Evolutionary conservation across 2,888 invertebrate species (phyloP), one percentile per base, ranked within the genome.

Genomic region (Drosophila buzzatii): DNA sequence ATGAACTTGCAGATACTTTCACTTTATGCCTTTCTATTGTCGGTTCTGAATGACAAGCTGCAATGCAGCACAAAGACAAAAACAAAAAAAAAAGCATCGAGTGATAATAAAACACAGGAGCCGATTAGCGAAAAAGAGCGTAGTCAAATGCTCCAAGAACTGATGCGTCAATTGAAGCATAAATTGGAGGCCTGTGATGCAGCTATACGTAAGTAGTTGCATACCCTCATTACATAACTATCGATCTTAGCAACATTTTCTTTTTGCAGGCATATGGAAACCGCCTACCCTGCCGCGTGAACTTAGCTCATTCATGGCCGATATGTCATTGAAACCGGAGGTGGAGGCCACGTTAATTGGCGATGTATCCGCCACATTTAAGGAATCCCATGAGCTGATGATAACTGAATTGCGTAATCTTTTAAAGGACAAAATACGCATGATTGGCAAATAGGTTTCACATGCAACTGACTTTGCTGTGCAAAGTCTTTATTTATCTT

Each of bases 391-490:
- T 68, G 88, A 91, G 58, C 85, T 92, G 60, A 91, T 92, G 81
- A 74, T 92, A 37, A 90, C 89, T 20, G 93, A 93, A 70, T 79
- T 93, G 58, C 86, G 91, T 55, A 92, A 92, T 79, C 87, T 93
- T 52, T 81, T 93, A 49, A 92, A 92, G 75, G 93, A 93, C 77
- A 93, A 93, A 91, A 91, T 93, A 53, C 93, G 93, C 39, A 92
- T 93, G 91, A 81, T 92, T 62, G 90, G 90, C 79, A 92, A 93
- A 84, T 93, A 91, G 70, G 58, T 23, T 55, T 59, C 42, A 33
- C 27, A 16, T 27, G 23, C 4, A 12, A 27, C 18, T 4, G 73
- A 63, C 70, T 86, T 86, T 82, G 85, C 85, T 85, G 85, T 84
- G 85, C 86, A 82, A 84, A 85, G 79, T 69, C 64, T 47, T 44